Evolutionary conservation across 1,140 invertebrate species (phyloP).

Genomic region (Pseudomyrmex dendroicus): DNA sequence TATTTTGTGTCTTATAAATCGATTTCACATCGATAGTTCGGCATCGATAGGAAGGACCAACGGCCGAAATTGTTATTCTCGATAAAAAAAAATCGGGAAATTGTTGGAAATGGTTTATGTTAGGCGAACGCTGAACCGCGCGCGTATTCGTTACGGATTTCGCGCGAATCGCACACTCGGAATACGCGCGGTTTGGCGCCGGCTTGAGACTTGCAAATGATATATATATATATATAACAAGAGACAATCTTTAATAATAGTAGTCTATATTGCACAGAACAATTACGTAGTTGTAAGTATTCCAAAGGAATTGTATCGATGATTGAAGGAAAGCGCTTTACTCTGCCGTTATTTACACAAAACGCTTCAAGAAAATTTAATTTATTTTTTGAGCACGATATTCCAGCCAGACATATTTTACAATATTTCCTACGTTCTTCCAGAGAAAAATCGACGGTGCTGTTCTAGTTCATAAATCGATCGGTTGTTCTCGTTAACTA

Average conservation of each 20-base stretch:
- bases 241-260: constrained; percentile 53
- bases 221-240: neutral
- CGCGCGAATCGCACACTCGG: no score
- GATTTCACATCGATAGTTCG: constrained; percentile 37
- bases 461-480: no score
- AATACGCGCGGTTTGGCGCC: no score
- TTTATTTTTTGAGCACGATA: constrained; percentile 17
- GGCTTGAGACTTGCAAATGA: constrained; percentile 41
- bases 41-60: constrained; percentile 52
- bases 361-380: constrained; percentile 21
- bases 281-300: constrained; percentile 39
- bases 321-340: constrained; percentile 26
- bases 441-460: neutral
- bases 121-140: no score
- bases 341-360: constrained; percentile 15
- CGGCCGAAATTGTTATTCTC: constrained; percentile 52
- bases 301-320: constrained; percentile 46
- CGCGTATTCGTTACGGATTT: no score
- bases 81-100: constrained; percentile 28
- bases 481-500: neutral
- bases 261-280: constrained; percentile 44
- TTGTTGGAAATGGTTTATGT: constrained; percentile 55
- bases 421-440: constrained; percentile 4
- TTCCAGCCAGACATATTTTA: constrained; percentile 8
- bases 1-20: neutral